phyloP scores from a whole-genome alignment of 2,113 vertebrate genomes.

The Sprattus sprattus region DNA sequence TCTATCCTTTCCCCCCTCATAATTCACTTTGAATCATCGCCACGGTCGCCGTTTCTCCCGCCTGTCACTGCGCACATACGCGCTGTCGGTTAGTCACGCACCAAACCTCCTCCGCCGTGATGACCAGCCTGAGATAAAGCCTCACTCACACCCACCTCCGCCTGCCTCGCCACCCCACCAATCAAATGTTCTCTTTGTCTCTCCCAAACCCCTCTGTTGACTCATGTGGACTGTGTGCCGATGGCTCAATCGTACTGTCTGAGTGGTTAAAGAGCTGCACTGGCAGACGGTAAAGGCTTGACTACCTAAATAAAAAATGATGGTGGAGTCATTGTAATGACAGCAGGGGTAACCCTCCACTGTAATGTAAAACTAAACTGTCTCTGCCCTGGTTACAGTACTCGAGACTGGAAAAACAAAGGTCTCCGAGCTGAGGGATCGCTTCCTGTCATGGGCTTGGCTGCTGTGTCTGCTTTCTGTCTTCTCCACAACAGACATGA shows the following conservation, averaged over 20 bases:
- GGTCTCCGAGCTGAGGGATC: neutral
- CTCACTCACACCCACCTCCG: neutral
- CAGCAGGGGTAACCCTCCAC: constrained; percentile 41
- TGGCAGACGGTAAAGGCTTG: constrained; percentile 33
- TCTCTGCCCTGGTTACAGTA: constrained; percentile 5
- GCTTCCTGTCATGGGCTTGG: neutral
- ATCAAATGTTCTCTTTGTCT: neutral
- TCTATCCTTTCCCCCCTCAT: neutral
- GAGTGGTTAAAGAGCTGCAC: constrained; percentile 22
- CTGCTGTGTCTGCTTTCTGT: neutral
- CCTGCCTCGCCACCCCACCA: neutral
- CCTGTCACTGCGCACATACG: neutral
- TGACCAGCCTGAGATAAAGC: constrained; percentile 5
- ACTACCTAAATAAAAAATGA: constrained; percentile 43
- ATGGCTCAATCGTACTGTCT: constrained; percentile 1
- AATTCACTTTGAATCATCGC: neutral
- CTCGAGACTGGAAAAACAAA: neutral
- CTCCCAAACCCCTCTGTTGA: neutral
- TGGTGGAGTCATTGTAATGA: constrained; percentile 35
- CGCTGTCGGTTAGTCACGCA: neutral
- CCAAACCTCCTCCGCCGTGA: neutral
- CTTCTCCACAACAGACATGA: neutral
- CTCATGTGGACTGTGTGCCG: neutral
- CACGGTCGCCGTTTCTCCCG: neutral
- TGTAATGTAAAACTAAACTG: constrained; percentile 39